These are phyloP conservation scores for Nylanderia fulva DNA, from an alignment of 1,140 invertebrate species.

Conservation along the genomic window DNA sequence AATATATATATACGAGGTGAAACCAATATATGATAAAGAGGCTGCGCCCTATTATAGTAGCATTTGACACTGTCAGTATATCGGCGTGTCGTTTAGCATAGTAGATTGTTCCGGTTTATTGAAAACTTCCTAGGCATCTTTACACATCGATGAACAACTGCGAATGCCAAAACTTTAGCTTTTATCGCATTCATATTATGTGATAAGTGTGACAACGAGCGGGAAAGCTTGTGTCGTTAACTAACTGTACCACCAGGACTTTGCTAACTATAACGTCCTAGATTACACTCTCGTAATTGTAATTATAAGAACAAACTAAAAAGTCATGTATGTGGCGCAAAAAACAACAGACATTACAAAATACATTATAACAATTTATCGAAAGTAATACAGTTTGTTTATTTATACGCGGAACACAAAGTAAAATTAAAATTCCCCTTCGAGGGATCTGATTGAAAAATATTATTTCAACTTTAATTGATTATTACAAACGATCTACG, in stretches of 20 bases:
- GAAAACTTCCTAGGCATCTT: constrained; percentile 46
- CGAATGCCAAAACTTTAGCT: constrained; percentile 37
- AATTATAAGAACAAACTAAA: background rate
- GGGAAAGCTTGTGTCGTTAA: background rate
- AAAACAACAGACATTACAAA: background rate
- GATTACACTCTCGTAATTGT: background rate
- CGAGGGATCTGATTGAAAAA: background rate
- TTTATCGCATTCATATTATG: background rate
- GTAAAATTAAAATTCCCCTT: no score
- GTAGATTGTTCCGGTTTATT: constrained; percentile 55
- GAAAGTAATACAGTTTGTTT: background rate
- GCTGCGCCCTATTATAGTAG: constrained; percentile 17
- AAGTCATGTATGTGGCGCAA: background rate
- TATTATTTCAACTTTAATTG: no score
- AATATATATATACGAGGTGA: no score
- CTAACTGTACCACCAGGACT: constrained; percentile 12
- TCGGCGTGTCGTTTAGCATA: background rate
- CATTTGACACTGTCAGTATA: background rate
- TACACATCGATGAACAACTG: background rate
- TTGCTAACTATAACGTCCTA: background rate
- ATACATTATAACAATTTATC: background rate
- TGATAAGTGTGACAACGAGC: constrained; percentile 22
- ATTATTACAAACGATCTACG: background rate
- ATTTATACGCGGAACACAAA: background rate
- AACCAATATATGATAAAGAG: constrained; percentile 32